Base-by-base conservation (phyloP, 2,888 invertebrate genomes). In the Cheilosia impressa region DNA sequence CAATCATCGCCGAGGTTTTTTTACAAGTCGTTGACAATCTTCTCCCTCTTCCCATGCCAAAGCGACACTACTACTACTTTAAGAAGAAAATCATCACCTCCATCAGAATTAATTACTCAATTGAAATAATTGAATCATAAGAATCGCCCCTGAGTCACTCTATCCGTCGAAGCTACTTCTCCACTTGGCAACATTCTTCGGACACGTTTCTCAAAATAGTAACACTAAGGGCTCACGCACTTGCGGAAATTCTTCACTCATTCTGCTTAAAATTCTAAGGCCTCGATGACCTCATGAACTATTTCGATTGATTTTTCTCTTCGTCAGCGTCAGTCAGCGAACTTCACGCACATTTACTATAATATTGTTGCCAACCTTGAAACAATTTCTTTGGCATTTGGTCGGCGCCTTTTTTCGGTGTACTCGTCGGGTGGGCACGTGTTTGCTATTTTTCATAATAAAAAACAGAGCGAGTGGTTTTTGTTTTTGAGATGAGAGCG, bases 271-370 rank as follows among this genome's bases (percentile, higher is more conserved):
- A 66, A 66, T 66, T 66, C 62, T 38, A 45, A 60, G 58, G 53
- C 53, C 65, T 10, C 62, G 81, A 81, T 81, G 81, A 81, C 69
- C 81, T 81, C 81, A 81, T 76, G 63, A 81, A 76, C 76, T 69
- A 77, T 81, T 81, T 81, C 71, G 58, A 81, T 76, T 76, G 81
- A 81, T 81, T 81, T 73, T 80, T 53, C 55, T 22, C 22, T 15
- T 5, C 17, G 50, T 31, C 2, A 27, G 5, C 27, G 27, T 27
- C 60, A 45, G 17, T 45, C 53, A 68, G 60, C 38, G 38, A 58
- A 52, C 50, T 71, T 71, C 13, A 50, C 58, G 47, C 58, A 34
- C 57, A 79, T 41, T 38, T 7, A 47, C 47, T 47, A 17, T 2
- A 45, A 2, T 2, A n/a, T 62, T 43, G 38, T 22, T 69, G 55